Evolutionary conservation across 2,113 vertebrate species (phyloP).

Genomic region (Arvicanthis niloticus): DNA sequence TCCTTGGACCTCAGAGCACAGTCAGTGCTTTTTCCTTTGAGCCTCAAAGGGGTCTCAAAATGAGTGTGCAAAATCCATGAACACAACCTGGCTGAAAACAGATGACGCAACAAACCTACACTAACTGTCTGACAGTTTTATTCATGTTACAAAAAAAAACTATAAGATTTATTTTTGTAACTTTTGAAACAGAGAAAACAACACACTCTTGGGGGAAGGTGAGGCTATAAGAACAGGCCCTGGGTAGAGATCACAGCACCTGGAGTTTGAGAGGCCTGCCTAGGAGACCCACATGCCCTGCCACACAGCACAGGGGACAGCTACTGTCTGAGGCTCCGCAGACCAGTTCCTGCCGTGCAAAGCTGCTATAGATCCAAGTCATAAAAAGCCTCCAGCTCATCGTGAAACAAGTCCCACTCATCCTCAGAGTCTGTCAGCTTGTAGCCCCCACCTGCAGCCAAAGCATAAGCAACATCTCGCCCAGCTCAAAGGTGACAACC

Average conservation of each 20-base stretch:
- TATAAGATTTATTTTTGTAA: slow-evolving; percentile 90
- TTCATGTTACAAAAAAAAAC: slow-evolving; percentile 88
- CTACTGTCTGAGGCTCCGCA: slow-evolving; percentile 93
- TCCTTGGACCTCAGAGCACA: slow-evolving; percentile 75
- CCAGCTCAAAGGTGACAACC: slow-evolving; percentile 98
- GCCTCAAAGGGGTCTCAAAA: slow-evolving; percentile 83
- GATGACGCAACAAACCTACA: slow-evolving; percentile 87
- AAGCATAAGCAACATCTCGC: slow-evolving; percentile 99
- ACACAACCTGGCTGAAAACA: slow-evolving; percentile 85
- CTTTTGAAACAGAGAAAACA: slow-evolving; percentile 89
- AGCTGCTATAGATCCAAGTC: slow-evolving; percentile 98
- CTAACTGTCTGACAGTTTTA: slow-evolving; percentile 91
- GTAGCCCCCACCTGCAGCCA: slow-evolving; percentile 96
- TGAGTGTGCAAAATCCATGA: slow-evolving; percentile 84
- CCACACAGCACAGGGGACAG: slow-evolving; percentile 92
- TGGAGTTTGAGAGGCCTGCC: slow-evolving; percentile 94
- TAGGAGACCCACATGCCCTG: slow-evolving; percentile 91
- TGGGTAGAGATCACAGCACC: slow-evolving; percentile 93
- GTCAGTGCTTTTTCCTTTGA: slow-evolving; percentile 79
- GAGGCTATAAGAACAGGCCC: slow-evolving; percentile 84
- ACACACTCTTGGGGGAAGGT: slow-evolving; percentile 87
- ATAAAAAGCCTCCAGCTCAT: slow-evolving; percentile 98
- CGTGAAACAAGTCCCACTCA: slow-evolving; percentile 99
- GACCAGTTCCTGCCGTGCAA: slow-evolving; percentile 90
- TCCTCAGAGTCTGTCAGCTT: slow-evolving; percentile 98